Evolutionary conservation across 1,140 invertebrate species (phyloP).

Genomic region (Apis laboriosa): DNA sequence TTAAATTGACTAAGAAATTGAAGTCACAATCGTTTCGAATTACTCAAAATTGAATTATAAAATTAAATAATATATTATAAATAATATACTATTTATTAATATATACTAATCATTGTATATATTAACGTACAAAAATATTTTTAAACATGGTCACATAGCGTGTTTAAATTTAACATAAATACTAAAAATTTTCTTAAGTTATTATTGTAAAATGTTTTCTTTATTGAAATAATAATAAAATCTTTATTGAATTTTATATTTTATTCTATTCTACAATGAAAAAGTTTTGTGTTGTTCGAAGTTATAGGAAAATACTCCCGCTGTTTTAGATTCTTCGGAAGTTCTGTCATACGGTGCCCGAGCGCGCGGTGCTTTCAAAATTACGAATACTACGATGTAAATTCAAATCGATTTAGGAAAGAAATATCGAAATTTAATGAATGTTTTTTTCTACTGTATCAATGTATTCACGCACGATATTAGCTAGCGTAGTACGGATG

Average conservation of each 20-base stretch:
- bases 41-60: background rate
- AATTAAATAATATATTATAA: background rate
- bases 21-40: background rate
- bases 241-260: background rate
- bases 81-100: background rate
- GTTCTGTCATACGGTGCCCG: conserved; percentile 22
- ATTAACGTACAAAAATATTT: background rate
- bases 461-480: conserved; percentile 10
- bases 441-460: background rate
- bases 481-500: conserved; percentile 2
- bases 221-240: background rate
- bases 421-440: background rate
- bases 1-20: background rate
- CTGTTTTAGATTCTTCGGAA: conserved; percentile 6
- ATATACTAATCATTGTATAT: background rate
- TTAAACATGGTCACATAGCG: background rate
- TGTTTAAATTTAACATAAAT: too few relatives aligned
- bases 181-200: background rate
- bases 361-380: conserved; percentile 38
- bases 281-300: background rate
- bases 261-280: background rate
- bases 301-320: conserved; percentile 31
- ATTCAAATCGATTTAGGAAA: conserved; percentile 4
- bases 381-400: background rate
- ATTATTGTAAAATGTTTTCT: background rate